Evolutionary conservation across 1,140 invertebrate species (phyloP).

Genomic region (Nylanderia fulva): DNA sequence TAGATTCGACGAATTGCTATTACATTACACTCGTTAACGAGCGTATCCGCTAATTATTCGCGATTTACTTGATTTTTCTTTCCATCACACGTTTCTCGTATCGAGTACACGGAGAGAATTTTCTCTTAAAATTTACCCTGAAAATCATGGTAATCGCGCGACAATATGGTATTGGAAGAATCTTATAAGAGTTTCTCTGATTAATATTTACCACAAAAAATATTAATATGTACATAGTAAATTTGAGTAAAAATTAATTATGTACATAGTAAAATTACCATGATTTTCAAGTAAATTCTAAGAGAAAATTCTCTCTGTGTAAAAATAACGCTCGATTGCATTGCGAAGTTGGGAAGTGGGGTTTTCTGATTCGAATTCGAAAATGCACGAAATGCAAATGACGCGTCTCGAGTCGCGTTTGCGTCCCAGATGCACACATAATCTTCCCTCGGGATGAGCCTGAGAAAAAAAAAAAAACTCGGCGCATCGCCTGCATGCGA

Average conservation of each 20-base stretch:
- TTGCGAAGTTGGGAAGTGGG: background rate
- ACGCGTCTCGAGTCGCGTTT: slow-evolving; percentile 2
- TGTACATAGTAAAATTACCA: too few relatives aligned
- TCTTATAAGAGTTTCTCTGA: too few relatives aligned
- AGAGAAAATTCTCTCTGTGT: too few relatives aligned
- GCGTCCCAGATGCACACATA: background rate
- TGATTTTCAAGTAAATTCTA: too few relatives aligned
- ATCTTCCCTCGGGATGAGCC: background rate
- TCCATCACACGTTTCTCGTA: background rate
- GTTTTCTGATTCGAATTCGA: background rate
- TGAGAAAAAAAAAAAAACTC: slow-evolving; percentile 37
- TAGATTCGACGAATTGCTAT: slow-evolving; percentile 15
- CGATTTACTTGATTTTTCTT: slow-evolving; percentile 2
- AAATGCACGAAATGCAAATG: slow-evolving; percentile 19
- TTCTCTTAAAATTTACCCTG: too few relatives aligned
- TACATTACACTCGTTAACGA: background rate
- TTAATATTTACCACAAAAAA: too few relatives aligned
- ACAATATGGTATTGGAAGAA: too few relatives aligned
- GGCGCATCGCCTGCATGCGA: background rate
- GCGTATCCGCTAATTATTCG: slow-evolving; percentile 16
- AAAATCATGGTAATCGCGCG: too few relatives aligned
- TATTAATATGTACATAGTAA: too few relatives aligned
- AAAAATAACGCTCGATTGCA: background rate
- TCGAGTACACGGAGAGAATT: too few relatives aligned
- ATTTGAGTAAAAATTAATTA: too few relatives aligned